A percentile compares a stretch with the other conserved stretches of the same genome.
phyloP scores from a whole-genome alignment of 2,888 invertebrate genomes.

The Herminia tarsipennalis region DNA sequence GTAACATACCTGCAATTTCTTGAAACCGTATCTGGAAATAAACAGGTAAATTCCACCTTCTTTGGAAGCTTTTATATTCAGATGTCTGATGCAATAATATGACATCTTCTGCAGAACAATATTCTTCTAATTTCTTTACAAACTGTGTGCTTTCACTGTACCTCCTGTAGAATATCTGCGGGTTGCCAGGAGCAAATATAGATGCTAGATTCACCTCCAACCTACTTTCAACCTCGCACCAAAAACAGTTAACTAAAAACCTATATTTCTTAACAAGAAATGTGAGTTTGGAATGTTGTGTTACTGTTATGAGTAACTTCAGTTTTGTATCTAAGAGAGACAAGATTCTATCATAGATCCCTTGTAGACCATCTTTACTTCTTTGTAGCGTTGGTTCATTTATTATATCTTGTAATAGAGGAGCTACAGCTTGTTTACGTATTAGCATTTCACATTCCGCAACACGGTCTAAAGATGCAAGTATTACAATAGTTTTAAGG shows the following conservation, averaged over 20 bases:
- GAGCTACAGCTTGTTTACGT: slow-evolving; percentile 88
- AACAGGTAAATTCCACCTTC: slow-evolving; percentile 97
- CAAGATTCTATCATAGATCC: slow-evolving; percentile 90
- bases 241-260: slow-evolving; percentile 92
- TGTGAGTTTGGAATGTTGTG: slow-evolving; percentile 78
- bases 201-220: slow-evolving; percentile 92
- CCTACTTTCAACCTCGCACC: slow-evolving; percentile 93
- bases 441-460: slow-evolving; percentile 90
- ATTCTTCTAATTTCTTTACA: slow-evolving; percentile 88
- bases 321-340: slow-evolving; percentile 90
- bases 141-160: slow-evolving; percentile 93
- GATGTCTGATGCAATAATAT: slow-evolving; percentile 87
- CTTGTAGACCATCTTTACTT: slow-evolving; percentile 87
- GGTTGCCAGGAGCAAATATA: slow-evolving; percentile 97
- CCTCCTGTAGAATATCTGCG: slow-evolving; percentile 93
- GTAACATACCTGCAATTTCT: slow-evolving; percentile 91
- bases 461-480: slow-evolving; percentile 88
- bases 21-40: slow-evolving; percentile 98
- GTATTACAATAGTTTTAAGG: slow-evolving; percentile 84
- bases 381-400: slow-evolving; percentile 87
- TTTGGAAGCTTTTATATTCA: slow-evolving; percentile 92
- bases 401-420: slow-evolving; percentile 89
- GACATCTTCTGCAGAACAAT: slow-evolving; percentile 86
- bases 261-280: slow-evolving; percentile 75
- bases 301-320: slow-evolving; percentile 82